Evolutionary conservation across 1,140 invertebrate species (phyloP), one percentile per base, ranked within the genome.

Genomic region (Bacillus rossius): DNA sequence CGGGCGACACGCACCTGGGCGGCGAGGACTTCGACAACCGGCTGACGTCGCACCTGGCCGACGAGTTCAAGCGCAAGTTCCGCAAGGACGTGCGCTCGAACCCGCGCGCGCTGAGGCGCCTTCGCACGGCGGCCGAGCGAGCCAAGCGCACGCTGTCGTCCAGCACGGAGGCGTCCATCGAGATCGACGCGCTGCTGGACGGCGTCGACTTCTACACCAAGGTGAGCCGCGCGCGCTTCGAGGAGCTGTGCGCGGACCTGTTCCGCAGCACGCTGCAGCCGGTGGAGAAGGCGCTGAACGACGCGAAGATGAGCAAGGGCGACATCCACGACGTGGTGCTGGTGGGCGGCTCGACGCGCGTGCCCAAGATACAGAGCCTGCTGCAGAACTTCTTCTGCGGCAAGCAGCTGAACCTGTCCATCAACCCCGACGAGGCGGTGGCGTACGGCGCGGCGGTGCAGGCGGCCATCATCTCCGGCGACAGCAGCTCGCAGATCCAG

Each of bases 11-110:
- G 0, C 83, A 87, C 67, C 72, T 89, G 60, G 86, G 85, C 60
- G 85, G 85, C 19, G 84, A 86, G 67, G 90, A 94, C 70, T 94
- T 95, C 64, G 90, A 95, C 67, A 88, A 88, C 68, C 74, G 89
- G 25, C 75, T 97, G 77, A 89, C 96, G 0, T 86, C 89, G 60
- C 86, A 93, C 71, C 82, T 88, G 57, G 78, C 77, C 40, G 79
- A 79, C 8, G 79, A 82, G 62, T 81, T 82, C 58, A 77, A 79
- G 60, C 66, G 79, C 5, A 81, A 81, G 61, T 78, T 71, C 62
- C 75, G 74, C 34, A 79, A 74, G 54, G 78, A 83, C 61, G 59
- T 79, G 22, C 72, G 64, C 22, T 62, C 62, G 7, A 81, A 81
- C 57, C 64, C 77, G 0, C 62, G 79, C 22, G 76, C 79, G 45